Conservation (phyloP, 30 jellyfish, hydroid and myxozoan genomes). For the Aurelia sp. region DNA sequence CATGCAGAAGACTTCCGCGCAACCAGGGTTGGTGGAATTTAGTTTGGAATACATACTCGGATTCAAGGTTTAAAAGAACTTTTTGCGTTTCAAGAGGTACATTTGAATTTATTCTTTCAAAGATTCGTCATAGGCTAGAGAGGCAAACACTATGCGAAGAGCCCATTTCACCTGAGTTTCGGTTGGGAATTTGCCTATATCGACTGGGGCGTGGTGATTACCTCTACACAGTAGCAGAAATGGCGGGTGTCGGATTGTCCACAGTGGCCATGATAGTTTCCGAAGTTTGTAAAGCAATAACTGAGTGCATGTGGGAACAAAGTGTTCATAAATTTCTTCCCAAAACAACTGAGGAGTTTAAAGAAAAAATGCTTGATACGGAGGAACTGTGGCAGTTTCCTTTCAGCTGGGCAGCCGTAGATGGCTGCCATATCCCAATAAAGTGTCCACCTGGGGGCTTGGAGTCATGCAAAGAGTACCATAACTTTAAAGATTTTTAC, state of each 20-base stretch:
- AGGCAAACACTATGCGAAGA: slow-evolving; percentile 34
- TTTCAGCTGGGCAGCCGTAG: too few relatives aligned
- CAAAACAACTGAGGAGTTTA: slow-evolving; percentile 12
- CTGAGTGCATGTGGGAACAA: slow-evolving; percentile 44
- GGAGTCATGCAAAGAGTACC: too few relatives aligned
- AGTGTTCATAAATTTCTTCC: slow-evolving; percentile 2
- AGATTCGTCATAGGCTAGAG: slow-evolving; percentile 15
- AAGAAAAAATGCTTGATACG: neutral
- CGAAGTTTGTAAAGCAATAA: slow-evolving; percentile 48
- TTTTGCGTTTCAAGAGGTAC: slow-evolving; percentile 17
- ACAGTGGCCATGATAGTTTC: slow-evolving; percentile 52
- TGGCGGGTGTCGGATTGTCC: slow-evolving; percentile 59
- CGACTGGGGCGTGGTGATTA: slow-evolving; percentile 43
- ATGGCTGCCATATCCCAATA: too few relatives aligned
- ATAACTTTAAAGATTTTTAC: slow-evolving; percentile 65
- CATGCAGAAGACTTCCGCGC: slow-evolving; percentile 5
- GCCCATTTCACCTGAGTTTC: slow-evolving; percentile 46
- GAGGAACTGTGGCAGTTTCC: slow-evolving; percentile 76
- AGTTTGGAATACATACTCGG: slow-evolving; percentile 28
- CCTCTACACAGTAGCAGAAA: slow-evolving; percentile 66
- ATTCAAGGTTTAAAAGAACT: slow-evolving; percentile 22
- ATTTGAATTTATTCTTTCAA: slow-evolving; percentile 20
- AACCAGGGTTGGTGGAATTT: slow-evolving; percentile 38
- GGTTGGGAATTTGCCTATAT: slow-evolving; percentile 38
- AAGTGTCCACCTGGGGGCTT: too few relatives aligned